Evolutionary conservation across 1,140 invertebrate species (phyloP), one percentile per base, ranked within the genome.

Genomic region (Drosophila ohnishii): DNA sequence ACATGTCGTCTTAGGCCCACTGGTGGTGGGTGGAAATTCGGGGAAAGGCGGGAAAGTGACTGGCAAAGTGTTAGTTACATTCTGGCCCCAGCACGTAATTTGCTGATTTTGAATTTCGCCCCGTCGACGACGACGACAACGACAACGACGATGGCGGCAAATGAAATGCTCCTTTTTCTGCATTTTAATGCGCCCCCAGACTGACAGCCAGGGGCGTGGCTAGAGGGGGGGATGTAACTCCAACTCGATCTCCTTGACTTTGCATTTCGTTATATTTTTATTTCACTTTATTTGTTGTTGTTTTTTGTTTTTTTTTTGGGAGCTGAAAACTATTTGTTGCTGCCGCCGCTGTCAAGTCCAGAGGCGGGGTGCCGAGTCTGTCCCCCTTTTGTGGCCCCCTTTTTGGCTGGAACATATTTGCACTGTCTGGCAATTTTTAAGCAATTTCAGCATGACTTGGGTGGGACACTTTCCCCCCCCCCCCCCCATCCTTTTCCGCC

Each of bases 361-460:
- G 35, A 47, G 45, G 39, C 37, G 34, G 59, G 16, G 57, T 22
- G 48, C 9, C 6, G 3, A 5, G 48, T 5, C 11, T 19, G 8
- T 35, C 35, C 48, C 67, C 51, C 59, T 14, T 39, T 32, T 10
- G 10, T 16, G 19, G 1, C 8, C 30, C 10, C 37, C 10, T 13
- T 40, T 71, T 50, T 35, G 67, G 39, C 65, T 77, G 83, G 79
- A 86, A 87, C 83, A 86, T 86, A 86, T 86, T 86, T 86, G 83
- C 83, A 87, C 83, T 86, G 83, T 86, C 83, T 86, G 83, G 79
- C 83, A 86, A 86, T 86, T 86, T 86, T 86, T 86, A 86, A 86
- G 83, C 84, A 88, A 86, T 86, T 86, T 86, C 84, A 86, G 75
- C 83, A 67, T 86, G 83, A 87, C 83, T 86, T 82, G 63, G 62